Evolutionary conservation across 2,797 vertebrate genomes (phyloP).

Genomic region (Hemitrygon akajei): DNA sequence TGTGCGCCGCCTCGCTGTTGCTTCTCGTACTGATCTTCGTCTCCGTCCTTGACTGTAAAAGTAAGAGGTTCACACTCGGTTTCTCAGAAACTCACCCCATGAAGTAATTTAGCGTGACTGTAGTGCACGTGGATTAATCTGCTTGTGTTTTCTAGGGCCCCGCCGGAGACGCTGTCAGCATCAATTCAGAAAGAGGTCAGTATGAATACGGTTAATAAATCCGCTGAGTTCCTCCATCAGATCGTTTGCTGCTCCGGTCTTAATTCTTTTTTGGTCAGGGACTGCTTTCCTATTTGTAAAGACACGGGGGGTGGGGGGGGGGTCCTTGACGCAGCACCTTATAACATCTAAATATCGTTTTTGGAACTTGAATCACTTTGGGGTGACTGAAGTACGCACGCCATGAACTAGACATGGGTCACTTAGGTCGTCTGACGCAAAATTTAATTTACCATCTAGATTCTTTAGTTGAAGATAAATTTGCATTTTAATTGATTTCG

Average conservation of each 20-base stretch:
- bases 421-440: too few relatives aligned
- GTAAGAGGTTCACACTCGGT: background rate
- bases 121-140: background rate
- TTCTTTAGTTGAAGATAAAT: background rate
- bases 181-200: background rate
- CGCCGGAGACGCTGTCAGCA: conserved; percentile 22
- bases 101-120: background rate
- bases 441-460: background rate
- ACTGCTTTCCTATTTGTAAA: background rate
- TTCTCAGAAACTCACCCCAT: background rate
- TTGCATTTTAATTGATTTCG: background rate
- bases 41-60: background rate
- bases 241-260: too few relatives aligned
- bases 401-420: too few relatives aligned
- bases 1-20: background rate
- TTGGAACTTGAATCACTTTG: background rate
- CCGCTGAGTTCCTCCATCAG: too few relatives aligned
- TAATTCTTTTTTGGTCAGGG: background rate
- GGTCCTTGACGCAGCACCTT: background rate
- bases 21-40: background rate
- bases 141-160: background rate
- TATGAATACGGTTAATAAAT: background rate
- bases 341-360: background rate
- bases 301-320: too few relatives aligned
- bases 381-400: too few relatives aligned